phyloP scores from a whole-genome alignment of 2,888 invertebrate species.

The Nephrocerus scutellatus region DNA sequence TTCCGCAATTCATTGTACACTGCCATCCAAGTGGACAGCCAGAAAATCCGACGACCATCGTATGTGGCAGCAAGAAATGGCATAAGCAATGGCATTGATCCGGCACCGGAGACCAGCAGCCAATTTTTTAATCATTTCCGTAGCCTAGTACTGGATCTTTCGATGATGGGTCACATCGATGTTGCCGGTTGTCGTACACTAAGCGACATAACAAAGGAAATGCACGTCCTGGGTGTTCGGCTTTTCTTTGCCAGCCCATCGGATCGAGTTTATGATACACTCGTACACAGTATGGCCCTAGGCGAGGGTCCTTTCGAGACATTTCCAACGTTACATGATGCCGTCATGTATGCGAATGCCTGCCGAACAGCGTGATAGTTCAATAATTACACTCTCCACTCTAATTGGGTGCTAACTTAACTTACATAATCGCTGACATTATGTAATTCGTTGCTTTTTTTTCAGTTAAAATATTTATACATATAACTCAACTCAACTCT shows the following conservation, averaged over 20 bases:
- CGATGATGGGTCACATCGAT: conserved; percentile 58
- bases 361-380: conserved; percentile 34
- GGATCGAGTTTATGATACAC: conserved; percentile 46
- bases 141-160: conserved; percentile 55
- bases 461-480: too few relatives aligned
- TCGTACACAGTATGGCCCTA: conserved; percentile 42
- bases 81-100: conserved; percentile 1
- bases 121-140: conserved; percentile 29
- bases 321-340: conserved; percentile 60
- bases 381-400: background rate
- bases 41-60: conserved; percentile 31
- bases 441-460: too few relatives aligned
- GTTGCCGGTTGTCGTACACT: conserved; percentile 56
- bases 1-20: conserved; percentile 53
- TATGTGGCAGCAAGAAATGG: background rate
- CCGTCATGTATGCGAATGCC: conserved; percentile 50
- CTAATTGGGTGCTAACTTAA: too few relatives aligned
- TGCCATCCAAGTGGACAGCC: conserved; percentile 50
- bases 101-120: conserved; percentile 6
- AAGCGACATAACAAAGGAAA: conserved; percentile 51
- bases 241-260: conserved; percentile 53
- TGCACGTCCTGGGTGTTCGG: conserved; percentile 50
- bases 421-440: too few relatives aligned
- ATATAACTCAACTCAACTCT: too few relatives aligned
- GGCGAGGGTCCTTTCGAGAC: conserved; percentile 48